A percentile compares a stretch with the other conserved stretches of the same genome.
phyloP scores from a whole-genome alignment of 2,797 vertebrate genomes.

The Typhlichthys subterraneus region DNA sequence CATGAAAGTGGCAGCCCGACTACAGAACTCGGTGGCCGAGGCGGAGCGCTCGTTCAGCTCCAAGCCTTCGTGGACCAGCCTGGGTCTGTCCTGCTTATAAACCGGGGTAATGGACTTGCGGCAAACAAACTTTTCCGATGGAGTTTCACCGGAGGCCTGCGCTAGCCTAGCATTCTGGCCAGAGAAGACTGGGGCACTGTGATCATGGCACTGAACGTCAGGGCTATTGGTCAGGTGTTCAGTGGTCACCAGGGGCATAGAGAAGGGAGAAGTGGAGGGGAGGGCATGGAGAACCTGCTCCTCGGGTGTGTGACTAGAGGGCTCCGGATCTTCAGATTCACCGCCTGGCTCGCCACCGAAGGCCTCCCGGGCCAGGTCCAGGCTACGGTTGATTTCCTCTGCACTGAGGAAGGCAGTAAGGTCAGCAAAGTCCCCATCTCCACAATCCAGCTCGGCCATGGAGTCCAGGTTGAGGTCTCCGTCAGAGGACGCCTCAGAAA shows the following conservation, averaged over 20 bases:
- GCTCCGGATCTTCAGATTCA: constrained; percentile 67
- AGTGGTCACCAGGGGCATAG: constrained; percentile 41
- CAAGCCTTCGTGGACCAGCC: constrained; percentile 67
- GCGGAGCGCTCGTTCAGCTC: constrained; percentile 72
- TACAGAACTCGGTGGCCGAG: constrained; percentile 85
- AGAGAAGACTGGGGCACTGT: constrained; percentile 51
- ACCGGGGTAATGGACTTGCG: constrained; percentile 67
- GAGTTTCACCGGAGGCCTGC: constrained; percentile 42
- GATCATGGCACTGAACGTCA: constrained; percentile 41
- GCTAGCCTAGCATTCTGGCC: constrained; percentile 53
- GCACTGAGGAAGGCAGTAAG: constrained; percentile 92
- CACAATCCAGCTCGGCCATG: constrained; percentile 79
- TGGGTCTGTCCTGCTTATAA: constrained; percentile 83
- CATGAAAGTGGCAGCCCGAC: constrained; percentile 90
- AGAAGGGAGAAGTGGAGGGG: constrained; percentile 28
- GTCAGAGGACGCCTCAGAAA: constrained; percentile 83
- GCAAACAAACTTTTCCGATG: constrained; percentile 55
- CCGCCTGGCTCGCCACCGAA: constrained; percentile 71
- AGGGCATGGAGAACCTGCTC: constrained; percentile 64
- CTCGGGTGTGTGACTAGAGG: constrained; percentile 51
- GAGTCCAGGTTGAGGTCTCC: constrained; percentile 84
- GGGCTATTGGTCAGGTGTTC: constrained; percentile 42
- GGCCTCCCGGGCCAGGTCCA: constrained; percentile 90
- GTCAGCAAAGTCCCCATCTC: constrained; percentile 78
- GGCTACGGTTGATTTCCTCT: constrained; percentile 91